A percentile compares a stretch with the other conserved stretches of the same genome.
phyloP scores from a whole-genome alignment of 2,888 invertebrate species.

The Candidula unifasciata region DNA sequence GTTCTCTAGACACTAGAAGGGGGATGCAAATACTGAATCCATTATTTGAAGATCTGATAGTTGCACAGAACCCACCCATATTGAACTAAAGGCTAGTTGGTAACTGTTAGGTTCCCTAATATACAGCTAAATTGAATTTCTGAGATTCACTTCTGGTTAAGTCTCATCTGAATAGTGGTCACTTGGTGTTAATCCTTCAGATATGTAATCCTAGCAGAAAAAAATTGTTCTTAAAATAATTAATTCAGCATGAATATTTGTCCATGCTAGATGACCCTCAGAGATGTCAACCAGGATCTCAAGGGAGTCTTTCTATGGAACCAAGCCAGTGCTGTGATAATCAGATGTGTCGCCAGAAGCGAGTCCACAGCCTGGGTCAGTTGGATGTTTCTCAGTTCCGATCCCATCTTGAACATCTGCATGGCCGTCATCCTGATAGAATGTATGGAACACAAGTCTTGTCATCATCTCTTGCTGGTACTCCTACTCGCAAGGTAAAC shows the following conservation, averaged over 20 bases:
- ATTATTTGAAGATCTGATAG: too few relatives aligned
- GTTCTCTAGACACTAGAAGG: too few relatives aligned
- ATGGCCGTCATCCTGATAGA: conserved; percentile 52
- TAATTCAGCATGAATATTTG: neutral
- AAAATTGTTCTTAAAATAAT: too few relatives aligned
- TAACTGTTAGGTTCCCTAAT: too few relatives aligned
- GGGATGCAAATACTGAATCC: too few relatives aligned
- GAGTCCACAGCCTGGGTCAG: conserved; percentile 73
- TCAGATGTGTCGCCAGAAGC: conserved; percentile 65
- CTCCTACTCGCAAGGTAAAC: conserved; percentile 38
- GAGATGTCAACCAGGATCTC: conserved; percentile 44
- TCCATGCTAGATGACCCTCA: conserved; percentile 44
- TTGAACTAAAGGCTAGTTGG: too few relatives aligned
- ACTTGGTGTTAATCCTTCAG: too few relatives aligned
- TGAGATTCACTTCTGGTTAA: too few relatives aligned
- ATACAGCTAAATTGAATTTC: too few relatives aligned
- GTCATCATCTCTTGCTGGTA: conserved; percentile 55
- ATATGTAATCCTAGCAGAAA: too few relatives aligned
- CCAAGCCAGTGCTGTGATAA: conserved; percentile 53
- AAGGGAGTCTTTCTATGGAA: conserved; percentile 43
- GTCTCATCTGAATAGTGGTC: too few relatives aligned
- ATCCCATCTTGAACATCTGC: conserved; percentile 26
- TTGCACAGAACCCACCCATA: too few relatives aligned
- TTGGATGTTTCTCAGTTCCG: conserved; percentile 66
- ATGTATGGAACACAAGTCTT: conserved; percentile 49